phyloP scores from a whole-genome alignment of 2,888 invertebrate genomes.

The Digitonthophagus gazella region DNA sequence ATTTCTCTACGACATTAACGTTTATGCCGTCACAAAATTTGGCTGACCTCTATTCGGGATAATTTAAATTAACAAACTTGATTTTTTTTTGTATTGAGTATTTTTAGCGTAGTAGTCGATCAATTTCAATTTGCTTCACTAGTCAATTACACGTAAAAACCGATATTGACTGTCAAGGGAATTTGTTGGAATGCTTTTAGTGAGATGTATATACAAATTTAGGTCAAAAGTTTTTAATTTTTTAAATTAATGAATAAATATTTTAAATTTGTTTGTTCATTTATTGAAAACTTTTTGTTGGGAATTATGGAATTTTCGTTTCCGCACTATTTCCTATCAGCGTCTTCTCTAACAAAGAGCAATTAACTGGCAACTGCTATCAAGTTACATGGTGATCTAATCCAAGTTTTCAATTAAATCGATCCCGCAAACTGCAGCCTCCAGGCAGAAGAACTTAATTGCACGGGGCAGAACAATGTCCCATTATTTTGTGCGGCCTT shows the following conservation, averaged over 20 bases:
- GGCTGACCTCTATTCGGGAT: too few species aligned
- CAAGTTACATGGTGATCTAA: background rate
- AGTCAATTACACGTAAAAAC: background rate
- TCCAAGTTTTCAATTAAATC: background rate
- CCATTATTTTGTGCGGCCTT: background rate
- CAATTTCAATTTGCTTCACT: background rate
- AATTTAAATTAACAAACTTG: background rate
- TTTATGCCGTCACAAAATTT: background rate
- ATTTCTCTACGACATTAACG: background rate
- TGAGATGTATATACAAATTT: background rate
- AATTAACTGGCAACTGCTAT: background rate
- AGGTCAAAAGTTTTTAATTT: background rate
- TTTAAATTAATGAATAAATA: background rate
- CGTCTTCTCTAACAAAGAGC: background rate
- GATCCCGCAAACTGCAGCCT: background rate
- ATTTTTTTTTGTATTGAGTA: background rate
- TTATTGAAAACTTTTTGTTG: too few species aligned
- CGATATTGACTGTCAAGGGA: background rate
- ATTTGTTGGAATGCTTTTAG: background rate
- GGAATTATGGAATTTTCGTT: too few species aligned
- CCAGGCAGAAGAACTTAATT: background rate
- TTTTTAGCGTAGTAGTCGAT: background rate
- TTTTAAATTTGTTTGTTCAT: too few species aligned
- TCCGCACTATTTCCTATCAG: background rate
- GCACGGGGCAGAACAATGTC: background rate